These are phyloP conservation scores for Helicoverpa armigera DNA, from an alignment of 1,140 invertebrate genomes.

Conservation along the genomic window DNA sequence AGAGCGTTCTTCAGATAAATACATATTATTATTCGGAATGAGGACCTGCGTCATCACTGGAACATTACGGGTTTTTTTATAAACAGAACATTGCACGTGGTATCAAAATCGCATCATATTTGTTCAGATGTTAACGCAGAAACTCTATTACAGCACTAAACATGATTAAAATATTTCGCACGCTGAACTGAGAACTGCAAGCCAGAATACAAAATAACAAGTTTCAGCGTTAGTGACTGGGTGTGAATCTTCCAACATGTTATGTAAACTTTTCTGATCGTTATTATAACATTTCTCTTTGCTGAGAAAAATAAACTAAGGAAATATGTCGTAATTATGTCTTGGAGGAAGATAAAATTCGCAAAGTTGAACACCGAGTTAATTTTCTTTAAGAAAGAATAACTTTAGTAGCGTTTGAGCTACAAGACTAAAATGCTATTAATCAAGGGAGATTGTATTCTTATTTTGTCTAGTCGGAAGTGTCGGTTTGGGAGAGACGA, in stretches of 20 bases:
- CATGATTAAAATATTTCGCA: conserved; percentile 44
- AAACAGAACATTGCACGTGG: conserved; percentile 17
- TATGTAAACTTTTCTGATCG: not conserved
- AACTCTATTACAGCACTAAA: conserved; percentile 40
- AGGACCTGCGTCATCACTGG: conserved; percentile 4
- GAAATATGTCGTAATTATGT: not conserved
- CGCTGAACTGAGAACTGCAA: conserved; percentile 14
- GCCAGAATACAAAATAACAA: not conserved
- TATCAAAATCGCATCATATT: conserved; percentile 27
- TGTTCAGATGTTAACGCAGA: conserved; percentile 24
- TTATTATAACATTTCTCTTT: not conserved
- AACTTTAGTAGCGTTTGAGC: not conserved
- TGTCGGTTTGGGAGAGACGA: conserved; percentile 65
- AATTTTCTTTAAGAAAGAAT: not conserved
- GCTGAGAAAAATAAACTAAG: not conserved
- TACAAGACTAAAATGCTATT: conserved; percentile 48
- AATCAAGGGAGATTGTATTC: conserved; percentile 55
- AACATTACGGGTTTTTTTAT: conserved; percentile 19
- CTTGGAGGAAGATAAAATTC: not conserved
- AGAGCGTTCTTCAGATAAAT: conserved; percentile 19
- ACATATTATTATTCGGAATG: conserved; percentile 2
- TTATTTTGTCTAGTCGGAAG: conserved; percentile 46
- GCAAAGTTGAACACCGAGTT: not conserved
- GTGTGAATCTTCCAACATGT: conserved; percentile 3
- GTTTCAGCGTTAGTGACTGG: conserved; percentile 5